Evolutionary conservation across 2,888 invertebrate species (phyloP).

Genomic region (Syritta pipiens): DNA sequence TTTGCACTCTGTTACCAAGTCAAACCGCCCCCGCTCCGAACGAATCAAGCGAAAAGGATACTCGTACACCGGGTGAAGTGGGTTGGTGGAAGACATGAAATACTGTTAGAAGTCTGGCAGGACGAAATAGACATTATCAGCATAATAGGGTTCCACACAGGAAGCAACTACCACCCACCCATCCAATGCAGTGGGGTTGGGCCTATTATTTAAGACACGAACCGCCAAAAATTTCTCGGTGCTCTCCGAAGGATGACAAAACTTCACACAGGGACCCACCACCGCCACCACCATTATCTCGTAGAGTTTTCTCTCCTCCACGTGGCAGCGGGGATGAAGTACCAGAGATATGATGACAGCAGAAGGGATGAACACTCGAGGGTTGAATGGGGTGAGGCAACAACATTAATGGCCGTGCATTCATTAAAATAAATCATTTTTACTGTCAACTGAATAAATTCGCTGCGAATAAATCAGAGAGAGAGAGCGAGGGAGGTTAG

Average conservation of each 20-base stretch:
- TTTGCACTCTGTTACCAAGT: slow-evolving; percentile 68
- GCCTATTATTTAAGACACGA: slow-evolving; percentile 57
- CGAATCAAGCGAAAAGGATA: slow-evolving; percentile 64
- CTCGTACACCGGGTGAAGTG: slow-evolving; percentile 1
- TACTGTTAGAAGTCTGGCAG: slow-evolving; percentile 15
- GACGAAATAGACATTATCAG: slow-evolving; percentile 63
- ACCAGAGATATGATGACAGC: not conserved
- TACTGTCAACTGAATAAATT: slow-evolving; percentile 68
- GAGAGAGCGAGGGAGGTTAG: too few species aligned
- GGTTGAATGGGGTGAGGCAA: not conserved
- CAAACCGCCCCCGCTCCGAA: slow-evolving; percentile 54
- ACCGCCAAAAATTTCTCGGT: slow-evolving; percentile 48
- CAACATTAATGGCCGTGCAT: slow-evolving; percentile 64
- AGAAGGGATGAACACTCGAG: slow-evolving; percentile 19
- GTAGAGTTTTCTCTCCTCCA: too few species aligned
- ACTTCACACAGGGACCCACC: slow-evolving; percentile 23
- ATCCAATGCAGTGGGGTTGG: not conserved
- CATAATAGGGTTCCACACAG: slow-evolving; percentile 50
- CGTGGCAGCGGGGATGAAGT: too few species aligned
- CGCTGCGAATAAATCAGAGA: slow-evolving; percentile 60
- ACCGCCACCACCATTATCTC: too few species aligned
- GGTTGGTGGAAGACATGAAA: not conserved
- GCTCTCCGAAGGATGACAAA: slow-evolving; percentile 26
- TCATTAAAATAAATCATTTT: slow-evolving; percentile 70
- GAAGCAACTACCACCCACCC: not conserved